Evolutionary conservation across 2,797 vertebrate genomes (phyloP), one percentile per base, ranked within the genome.

Genomic region (Perodicticus potto): DNA sequence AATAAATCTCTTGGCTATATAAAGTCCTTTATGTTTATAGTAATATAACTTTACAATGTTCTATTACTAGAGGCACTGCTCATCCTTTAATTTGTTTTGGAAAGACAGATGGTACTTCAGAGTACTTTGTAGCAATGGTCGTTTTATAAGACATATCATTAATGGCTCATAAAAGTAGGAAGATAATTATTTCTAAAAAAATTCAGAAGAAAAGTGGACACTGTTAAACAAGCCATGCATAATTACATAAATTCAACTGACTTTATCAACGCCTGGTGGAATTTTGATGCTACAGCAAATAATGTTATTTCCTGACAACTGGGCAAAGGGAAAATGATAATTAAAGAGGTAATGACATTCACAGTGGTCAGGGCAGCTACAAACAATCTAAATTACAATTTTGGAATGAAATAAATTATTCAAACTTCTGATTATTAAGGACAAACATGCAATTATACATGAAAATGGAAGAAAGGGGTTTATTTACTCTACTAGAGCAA

Each of bases 371-470:
- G 73, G 43, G 76, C 91, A 89, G 78, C 67, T 32, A 88, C 4
- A 77, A 89, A 94, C 43, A 37, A 17, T 65, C 65, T 89, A 92
- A 95, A 89, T 76, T 90, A 76, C 17, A 57, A 84, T 82, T 95
- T 93, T 78, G 73, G 53, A 55, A 77, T 29, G 65, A 65, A 91
- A 95, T 61, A 80, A 74, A 93, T 86, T 89, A 87, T 77, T 61
- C 67, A 89, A 92, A 89, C 27, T 78, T 59, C 20, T 59, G 19
- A 23, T 78, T 95, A 86, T n/a, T 91, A 29, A 40, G 73, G 27
- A 81, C 32, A 89, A 88, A 84, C 57, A n/a, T 45, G 27, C 53
- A 90, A 69, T 6, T 53, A 22, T 69, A 83, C 16, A 74, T 20
- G 49, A 65, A 96, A 94, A 90, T 57, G 53, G 25, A 86, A 86